Evolutionary conservation across 1,140 invertebrate species (phyloP).

Genomic region (Sitophilus oryzae): DNA sequence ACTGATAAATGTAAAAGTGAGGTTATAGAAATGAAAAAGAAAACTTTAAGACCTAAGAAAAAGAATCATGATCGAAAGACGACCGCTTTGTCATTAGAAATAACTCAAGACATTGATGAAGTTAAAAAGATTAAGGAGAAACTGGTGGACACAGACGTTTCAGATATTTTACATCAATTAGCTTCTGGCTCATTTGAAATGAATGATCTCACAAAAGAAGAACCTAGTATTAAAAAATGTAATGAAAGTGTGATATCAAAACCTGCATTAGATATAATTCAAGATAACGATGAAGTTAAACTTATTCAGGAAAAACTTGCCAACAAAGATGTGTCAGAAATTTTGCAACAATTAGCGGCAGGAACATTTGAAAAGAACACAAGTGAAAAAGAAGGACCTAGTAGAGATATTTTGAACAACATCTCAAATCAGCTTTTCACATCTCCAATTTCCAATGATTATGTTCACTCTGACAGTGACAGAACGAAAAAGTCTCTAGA

Average conservation of each 20-base stretch:
- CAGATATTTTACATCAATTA: slow-evolving; percentile 6
- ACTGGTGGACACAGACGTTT: slow-evolving; percentile 3
- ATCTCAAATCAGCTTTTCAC: background rate
- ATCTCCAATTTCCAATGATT: background rate
- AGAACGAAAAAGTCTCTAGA: background rate
- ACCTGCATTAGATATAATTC: background rate
- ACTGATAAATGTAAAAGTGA: background rate
- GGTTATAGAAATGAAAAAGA: background rate
- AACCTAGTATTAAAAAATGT: background rate
- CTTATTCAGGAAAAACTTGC: slow-evolving; percentile 7
- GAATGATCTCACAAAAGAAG: background rate
- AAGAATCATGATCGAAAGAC: background rate
- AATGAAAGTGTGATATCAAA: background rate
- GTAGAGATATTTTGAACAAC: background rate
- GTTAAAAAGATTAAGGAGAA: slow-evolving; percentile 12
- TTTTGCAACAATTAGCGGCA: slow-evolving; percentile 6
- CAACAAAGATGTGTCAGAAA: background rate
- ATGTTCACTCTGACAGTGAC: background rate
- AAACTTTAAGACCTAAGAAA: background rate
- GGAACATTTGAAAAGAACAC: slow-evolving; percentile 15
- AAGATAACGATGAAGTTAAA: background rate
- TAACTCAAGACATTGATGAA: background rate
- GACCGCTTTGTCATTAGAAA: slow-evolving; percentile 3
- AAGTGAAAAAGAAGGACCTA: background rate
- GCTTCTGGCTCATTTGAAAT: slow-evolving; percentile 14